Base-by-base conservation (phyloP, 2,113 vertebrate genomes). In the Paramisgurnus dabryanus region DNA sequence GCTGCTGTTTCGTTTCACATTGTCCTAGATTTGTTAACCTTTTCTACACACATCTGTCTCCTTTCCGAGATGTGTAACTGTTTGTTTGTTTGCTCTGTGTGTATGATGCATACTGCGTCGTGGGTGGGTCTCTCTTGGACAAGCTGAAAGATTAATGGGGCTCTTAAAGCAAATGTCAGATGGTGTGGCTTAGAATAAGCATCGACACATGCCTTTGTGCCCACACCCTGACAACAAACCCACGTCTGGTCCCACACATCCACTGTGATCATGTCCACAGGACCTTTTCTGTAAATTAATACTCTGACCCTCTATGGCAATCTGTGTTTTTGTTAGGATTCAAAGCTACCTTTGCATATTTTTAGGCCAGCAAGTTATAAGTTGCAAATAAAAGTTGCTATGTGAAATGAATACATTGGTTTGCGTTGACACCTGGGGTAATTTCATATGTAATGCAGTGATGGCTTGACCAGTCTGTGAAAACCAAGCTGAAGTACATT, bases 91-190 rank as follows among this genome's bases (percentile, higher is more conserved):
- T 8, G 11, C 40, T 47, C 13, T 27, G 15, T 34, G 75, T 73
- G 76, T 55, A 55, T 17, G 58, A 63, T 68, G 34, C 39, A 78
- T 11, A 61, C 22, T 17, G 64, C 50, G 13, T 80, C 43, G 57
- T 75, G 81, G 69, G 76, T 64, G 64, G 53, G 75, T 63, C 61
- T 63, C 80, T 61, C 53, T 61, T 63, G 27, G 55, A 72, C 69
- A 55, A 12, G 2, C 66, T 90, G 4, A 89, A 88, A 85, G 80
- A 87, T 87, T 85, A 22, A 88, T 80, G 71, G 57, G 47, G 77
- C 61, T 45, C 81, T 66, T 76, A 80, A 78, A 80, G n/a, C 80
- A 79, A 75, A 79, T 85, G 83, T 84, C 67, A 84, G 82, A 84
- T 76, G 63, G 66, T 50, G 50, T 75, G 78, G 78, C 84, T 80